Percentiles rank a stretch among this genome's conserved stretches.
These are phyloP conservation scores for Geococcyx californianus DNA, from an alignment of 2,113 vertebrate genomes.

Conservation along the genomic window DNA sequence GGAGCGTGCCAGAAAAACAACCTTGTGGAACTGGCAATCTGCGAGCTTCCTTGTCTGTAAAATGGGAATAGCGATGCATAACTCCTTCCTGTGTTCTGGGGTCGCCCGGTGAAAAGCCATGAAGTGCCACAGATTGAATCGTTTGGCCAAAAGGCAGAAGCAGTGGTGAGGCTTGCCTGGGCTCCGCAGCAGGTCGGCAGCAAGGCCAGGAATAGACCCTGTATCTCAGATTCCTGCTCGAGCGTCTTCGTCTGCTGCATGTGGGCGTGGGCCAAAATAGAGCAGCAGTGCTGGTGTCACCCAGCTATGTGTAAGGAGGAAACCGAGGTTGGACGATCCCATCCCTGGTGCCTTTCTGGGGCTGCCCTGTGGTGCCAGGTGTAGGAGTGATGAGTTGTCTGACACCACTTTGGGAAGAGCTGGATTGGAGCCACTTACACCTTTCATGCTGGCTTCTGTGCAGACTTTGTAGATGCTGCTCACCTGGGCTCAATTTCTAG, in stretches of 20 bases:
- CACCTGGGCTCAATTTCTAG: not conserved
- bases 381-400: not conserved
- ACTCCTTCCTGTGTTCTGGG: not conserved
- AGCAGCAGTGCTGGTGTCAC: not conserved
- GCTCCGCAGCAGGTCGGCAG: not conserved
- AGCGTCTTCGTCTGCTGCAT: not conserved
- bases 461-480: not conserved
- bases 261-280: not conserved
- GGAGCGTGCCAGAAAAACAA: constrained; percentile 65
- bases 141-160: not conserved
- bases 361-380: not conserved
- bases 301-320: not conserved
- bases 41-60: not conserved
- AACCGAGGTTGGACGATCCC: accelerated
- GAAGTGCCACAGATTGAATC: not conserved
- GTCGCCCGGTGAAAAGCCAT: not conserved
- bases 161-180: not conserved
- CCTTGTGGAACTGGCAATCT: constrained; percentile 47
- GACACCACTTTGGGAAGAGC: not conserved
- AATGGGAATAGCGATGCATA: not conserved
- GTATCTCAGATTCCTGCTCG: not conserved
- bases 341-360: not conserved
- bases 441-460: not conserved
- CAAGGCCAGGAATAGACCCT: not conserved
- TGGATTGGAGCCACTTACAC: not conserved